Base-by-base conservation (phyloP, 2,797 vertebrate genomes). In the Sebastes kiyomatsui region DNA sequence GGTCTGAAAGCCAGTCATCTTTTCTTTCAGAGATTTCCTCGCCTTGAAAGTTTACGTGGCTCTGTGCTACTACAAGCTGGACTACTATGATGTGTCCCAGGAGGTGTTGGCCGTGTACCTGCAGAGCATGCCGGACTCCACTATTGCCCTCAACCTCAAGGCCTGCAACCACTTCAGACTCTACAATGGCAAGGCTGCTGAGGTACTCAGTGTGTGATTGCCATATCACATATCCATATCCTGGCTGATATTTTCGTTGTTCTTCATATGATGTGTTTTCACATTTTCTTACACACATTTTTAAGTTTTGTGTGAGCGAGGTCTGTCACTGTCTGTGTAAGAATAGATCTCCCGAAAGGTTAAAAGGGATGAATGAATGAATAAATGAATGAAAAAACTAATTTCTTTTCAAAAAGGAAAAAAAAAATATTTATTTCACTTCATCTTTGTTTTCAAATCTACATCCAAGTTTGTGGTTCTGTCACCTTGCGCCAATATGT, bases 11-110 rank as follows among this genome's bases (percentile, higher is more conserved):
- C 20, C 9, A 20, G 8, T 33, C 66, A 30, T 86, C 4, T 64
- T 55, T 16, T 73, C 27, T 66, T 76, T 52, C 88, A 99, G 99
- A 92, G 98, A 99, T 20, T 99, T 97, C 88, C 95, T 99, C 87
- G 98, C 99, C 64, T 94, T 99, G 90, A 99, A 99, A 79, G 99
- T 99, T 0, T 99, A 99, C 6, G 98, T 99, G 84, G 98, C 99
- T 75, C 93, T 99, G 49, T 99, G 99, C 90, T 99, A 99, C 95
- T 99, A 99, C 91, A 99, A 99, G 79, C 88, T 99, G 94, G 98
- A 99, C 92, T 99, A 99, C 92, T 99, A 99, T 33, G 99, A 99
- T 66, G 97, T 99, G 30, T 99, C 99, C 58, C 98, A 99, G 90
- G 98, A 99, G 89, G 98, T 99, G 38, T 84, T 99, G 90, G 97